Base-by-base conservation (phyloP, 1,140 invertebrate genomes). In the Phortica variegata region DNA sequence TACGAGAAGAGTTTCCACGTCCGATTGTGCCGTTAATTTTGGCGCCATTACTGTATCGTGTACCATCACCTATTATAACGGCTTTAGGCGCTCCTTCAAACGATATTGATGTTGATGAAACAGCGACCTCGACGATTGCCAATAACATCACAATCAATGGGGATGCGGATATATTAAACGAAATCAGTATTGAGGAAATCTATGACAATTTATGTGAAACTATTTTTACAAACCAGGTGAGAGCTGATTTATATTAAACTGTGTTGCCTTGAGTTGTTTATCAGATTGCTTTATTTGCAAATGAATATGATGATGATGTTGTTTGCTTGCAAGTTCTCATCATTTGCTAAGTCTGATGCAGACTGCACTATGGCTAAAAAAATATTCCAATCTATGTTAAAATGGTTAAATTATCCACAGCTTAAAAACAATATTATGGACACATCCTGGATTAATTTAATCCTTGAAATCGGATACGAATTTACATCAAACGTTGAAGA, bases 401-500 rank as follows among this genome's bases (percentile, higher is more conserved):
- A 26, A 26, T 26, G 10, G 5, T 26, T 6, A 5, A 26, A 26
- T 26, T 26, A 26, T 26, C 23, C 10, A 26, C 23, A 26, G 5
- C 23, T 80, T 49, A 77, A 75, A 62, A 70, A 73, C 62, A 83
- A 74, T 71, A 84, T 87, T 82, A 84, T 86, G 78, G 86, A 87
- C 47, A 85, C 82, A 70, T 84, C 87, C 50, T 77, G 90, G 59
- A 84, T 87, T 46, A 89, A 96, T 63, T 80, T 96, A 60, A 86
- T 97, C 58, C 83, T 88, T 72, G 93, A 97, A 79, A 84, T 94
- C 59, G 92, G 93, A 31, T 95, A 91, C 77, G 81, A 84, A 48
- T 95, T 95, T 74, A 96, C 92, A 44, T 80, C 82, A 42, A 89
- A 84, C 32, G 79, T 93, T 38, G 94, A 97, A 78, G 92, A 95